Conservation (phyloP, 2,888 invertebrate genomes). For the Alentia gelatinosa region DNA sequence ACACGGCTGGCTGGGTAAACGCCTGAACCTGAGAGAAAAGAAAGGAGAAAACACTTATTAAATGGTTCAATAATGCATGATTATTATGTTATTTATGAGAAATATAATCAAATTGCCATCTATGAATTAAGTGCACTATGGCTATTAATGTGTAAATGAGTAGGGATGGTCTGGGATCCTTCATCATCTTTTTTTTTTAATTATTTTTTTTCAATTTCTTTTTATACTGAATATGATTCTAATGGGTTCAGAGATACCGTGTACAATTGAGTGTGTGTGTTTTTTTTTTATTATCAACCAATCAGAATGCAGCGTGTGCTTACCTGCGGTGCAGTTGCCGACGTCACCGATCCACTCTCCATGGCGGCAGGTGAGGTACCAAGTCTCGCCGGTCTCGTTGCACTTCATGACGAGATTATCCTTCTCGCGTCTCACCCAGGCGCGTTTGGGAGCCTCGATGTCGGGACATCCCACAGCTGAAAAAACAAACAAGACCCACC, state of each 20-base stretch:
- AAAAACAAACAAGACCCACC: background rate
- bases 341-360: constrained; percentile 62
- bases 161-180: too few relatives aligned
- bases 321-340: constrained; percentile 61
- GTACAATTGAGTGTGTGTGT: too few relatives aligned
- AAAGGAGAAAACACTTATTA: background rate
- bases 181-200: too few relatives aligned
- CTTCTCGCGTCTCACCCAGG: constrained; percentile 57
- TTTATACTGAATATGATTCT: too few relatives aligned
- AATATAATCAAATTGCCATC: too few relatives aligned
- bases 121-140: too few relatives aligned
- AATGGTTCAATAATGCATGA: too few relatives aligned
- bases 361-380: constrained; percentile 64
- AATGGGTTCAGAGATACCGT: too few relatives aligned
- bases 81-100: too few relatives aligned
- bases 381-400: constrained; percentile 63
- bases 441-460: constrained; percentile 60
- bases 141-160: too few relatives aligned
- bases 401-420: constrained; percentile 63
- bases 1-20: constrained; percentile 7
- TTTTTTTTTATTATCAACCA: background rate
- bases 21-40: background rate
- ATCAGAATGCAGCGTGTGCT: background rate
- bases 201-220: too few relatives aligned
- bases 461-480: constrained; percentile 63